phyloP scores from a whole-genome alignment of 2,888 invertebrate species.

The Sclerodermus sp. region DNA sequence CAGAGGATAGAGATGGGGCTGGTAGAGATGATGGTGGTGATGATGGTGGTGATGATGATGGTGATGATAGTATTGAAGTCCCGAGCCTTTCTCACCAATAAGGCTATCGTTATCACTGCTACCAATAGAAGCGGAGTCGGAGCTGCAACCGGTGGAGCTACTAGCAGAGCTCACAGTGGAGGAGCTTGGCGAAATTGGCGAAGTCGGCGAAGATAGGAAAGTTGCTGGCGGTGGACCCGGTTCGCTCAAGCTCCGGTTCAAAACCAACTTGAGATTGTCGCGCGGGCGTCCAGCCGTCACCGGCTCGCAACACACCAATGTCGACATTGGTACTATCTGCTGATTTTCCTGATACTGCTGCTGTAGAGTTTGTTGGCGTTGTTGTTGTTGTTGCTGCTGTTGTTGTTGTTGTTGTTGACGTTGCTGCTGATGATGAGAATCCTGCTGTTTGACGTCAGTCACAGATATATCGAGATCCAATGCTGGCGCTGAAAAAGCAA shows the following conservation, averaged over 20 bases:
- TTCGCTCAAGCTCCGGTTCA: conserved; percentile 64
- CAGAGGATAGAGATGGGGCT: conserved; percentile 22
- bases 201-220: conserved; percentile 38
- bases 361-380: not conserved
- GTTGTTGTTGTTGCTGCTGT: conserved; percentile 2
- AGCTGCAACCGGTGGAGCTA: conserved; percentile 15
- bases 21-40: conserved; percentile 21
- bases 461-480: conserved; percentile 34
- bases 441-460: conserved; percentile 32
- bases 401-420: conserved; percentile 4
- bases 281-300: conserved; percentile 57
- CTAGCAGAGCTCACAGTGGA: conserved; percentile 20
- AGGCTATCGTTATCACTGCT: conserved; percentile 22
- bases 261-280: conserved; percentile 62
- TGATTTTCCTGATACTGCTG: too few species aligned
- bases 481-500: conserved; percentile 24
- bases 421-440: conserved; percentile 15
- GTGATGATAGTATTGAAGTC: conserved; percentile 20
- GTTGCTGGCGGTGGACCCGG: conserved; percentile 58
- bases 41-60: conserved; percentile 26
- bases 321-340: conserved; percentile 53
- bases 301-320: conserved; percentile 60
- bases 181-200: conserved; percentile 40
- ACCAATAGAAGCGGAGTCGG: conserved; percentile 18
- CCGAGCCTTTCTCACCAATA: too few species aligned